These are phyloP conservation scores for Lepeophtheirus salmonis DNA, from an alignment of 1,140 invertebrate genomes.

Conservation along the genomic window DNA sequence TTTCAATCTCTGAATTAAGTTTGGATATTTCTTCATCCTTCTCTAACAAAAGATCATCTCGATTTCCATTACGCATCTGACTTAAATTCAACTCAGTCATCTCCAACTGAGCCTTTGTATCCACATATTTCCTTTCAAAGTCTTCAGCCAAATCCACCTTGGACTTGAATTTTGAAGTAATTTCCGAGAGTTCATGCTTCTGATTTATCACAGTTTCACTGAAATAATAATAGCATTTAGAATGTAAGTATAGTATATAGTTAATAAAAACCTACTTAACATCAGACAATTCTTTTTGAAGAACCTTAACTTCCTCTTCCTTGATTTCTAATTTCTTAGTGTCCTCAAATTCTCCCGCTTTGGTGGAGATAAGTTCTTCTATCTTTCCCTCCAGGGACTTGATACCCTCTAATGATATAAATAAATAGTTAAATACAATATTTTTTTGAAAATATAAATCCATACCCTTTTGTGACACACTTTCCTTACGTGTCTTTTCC, in stretches of 20 bases:
- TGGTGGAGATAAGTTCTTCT: no score
- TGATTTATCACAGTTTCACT: background rate
- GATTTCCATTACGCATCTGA: background rate
- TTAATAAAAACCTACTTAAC: background rate
- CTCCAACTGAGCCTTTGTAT: background rate
- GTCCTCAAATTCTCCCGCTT: background rate
- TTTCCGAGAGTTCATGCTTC: background rate
- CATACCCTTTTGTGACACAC: no score
- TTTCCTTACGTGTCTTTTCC: no score
- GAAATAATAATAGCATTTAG: background rate
- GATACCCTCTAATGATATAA: no score
- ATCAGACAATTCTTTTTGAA: background rate
- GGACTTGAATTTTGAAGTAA: background rate
- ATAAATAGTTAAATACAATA: no score
- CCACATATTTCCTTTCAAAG: background rate
- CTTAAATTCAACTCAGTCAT: background rate
- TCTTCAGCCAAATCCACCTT: background rate
- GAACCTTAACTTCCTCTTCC: background rate
- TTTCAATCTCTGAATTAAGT: background rate
- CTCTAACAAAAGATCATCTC: background rate
- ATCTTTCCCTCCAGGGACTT: no score
- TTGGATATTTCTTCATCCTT: background rate
- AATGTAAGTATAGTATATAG: background rate
- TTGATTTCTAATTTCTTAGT: background rate
- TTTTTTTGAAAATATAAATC: no score